Evolutionary conservation across 2,797 vertebrate species (phyloP).

Genomic region (Decapterus maruadsi): DNA sequence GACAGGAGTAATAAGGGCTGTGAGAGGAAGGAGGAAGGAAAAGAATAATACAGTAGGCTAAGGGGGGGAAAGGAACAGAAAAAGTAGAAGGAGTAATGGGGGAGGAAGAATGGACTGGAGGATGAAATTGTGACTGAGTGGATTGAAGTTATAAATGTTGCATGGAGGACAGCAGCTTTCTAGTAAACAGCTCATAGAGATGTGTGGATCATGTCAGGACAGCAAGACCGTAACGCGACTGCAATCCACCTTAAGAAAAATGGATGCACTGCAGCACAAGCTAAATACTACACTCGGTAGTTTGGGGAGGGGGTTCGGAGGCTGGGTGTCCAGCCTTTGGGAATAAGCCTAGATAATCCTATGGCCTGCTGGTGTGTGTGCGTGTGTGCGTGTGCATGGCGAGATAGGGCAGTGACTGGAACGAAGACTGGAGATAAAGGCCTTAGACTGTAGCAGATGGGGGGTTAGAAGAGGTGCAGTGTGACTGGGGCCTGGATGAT

Average conservation of each 20-base stretch:
- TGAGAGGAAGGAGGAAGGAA: background rate
- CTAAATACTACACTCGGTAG: slow-evolving; percentile 51
- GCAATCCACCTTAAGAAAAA: slow-evolving; percentile 36
- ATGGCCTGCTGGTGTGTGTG: slow-evolving; percentile 43
- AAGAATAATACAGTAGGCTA: slow-evolving; percentile 9
- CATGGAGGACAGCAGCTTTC: slow-evolving; percentile 37
- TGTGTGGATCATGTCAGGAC: slow-evolving; percentile 25
- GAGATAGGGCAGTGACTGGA: slow-evolving; percentile 54
- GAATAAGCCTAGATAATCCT: slow-evolving; percentile 72
- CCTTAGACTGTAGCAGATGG: slow-evolving; percentile 36
- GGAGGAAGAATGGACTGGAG: background rate
- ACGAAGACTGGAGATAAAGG: slow-evolving; percentile 48
- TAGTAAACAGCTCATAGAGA: slow-evolving; percentile 50
- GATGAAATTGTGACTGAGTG: slow-evolving; percentile 19
- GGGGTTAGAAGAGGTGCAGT: background rate
- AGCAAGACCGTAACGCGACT: slow-evolving; percentile 19
- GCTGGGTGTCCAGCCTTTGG: slow-evolving; percentile 56
- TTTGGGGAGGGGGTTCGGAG: slow-evolving; percentile 45
- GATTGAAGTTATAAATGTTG: slow-evolving; percentile 40
- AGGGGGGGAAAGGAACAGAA: background rate
- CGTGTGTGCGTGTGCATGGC: slow-evolving; percentile 17
- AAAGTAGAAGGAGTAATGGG: background rate
- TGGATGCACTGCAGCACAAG: slow-evolving; percentile 45
- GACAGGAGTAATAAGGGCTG: background rate
- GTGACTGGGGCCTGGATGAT: background rate